A percentile compares a stretch with the other conserved stretches of the same genome.
phyloP scores from a whole-genome alignment of 2,113 vertebrate genomes.

The Pteronura brasiliensis region DNA sequence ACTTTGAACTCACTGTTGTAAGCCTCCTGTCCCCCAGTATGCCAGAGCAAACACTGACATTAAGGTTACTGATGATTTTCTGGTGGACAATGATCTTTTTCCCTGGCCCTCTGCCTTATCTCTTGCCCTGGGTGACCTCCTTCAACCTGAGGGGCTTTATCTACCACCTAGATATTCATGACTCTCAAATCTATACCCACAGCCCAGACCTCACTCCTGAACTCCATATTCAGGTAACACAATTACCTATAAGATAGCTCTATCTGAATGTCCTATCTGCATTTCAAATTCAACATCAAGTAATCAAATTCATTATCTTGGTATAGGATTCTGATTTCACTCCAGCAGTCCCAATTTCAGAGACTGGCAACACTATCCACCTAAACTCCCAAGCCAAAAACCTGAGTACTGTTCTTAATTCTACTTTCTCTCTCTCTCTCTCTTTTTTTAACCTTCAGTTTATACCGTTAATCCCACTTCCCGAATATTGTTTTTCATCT shows the following conservation, averaged over 20 bases:
- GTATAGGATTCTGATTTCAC: neutral
- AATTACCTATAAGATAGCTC: neutral
- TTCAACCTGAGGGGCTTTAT: neutral
- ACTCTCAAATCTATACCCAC: neutral
- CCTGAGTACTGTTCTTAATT: neutral
- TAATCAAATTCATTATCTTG: neutral
- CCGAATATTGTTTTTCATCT: neutral
- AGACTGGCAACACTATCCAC: neutral
- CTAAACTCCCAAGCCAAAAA: neutral
- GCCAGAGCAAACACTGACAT: neutral
- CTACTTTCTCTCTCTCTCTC: neutral
- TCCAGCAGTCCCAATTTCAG: neutral
- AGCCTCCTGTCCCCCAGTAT: neutral
- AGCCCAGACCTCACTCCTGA: neutral
- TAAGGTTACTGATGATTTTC: neutral
- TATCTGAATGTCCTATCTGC: neutral
- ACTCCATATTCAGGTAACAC: neutral
- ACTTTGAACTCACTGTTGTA: neutral
- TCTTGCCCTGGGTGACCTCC: neutral
- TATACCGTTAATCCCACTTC: neutral
- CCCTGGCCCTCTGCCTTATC: neutral
- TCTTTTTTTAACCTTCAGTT: neutral
- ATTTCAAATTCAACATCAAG: neutral
- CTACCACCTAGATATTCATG: neutral
- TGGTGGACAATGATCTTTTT: neutral